Evolutionary conservation across 2,888 invertebrate species (phyloP).

Genomic region (Cryptocheilus praepositus): DNA sequence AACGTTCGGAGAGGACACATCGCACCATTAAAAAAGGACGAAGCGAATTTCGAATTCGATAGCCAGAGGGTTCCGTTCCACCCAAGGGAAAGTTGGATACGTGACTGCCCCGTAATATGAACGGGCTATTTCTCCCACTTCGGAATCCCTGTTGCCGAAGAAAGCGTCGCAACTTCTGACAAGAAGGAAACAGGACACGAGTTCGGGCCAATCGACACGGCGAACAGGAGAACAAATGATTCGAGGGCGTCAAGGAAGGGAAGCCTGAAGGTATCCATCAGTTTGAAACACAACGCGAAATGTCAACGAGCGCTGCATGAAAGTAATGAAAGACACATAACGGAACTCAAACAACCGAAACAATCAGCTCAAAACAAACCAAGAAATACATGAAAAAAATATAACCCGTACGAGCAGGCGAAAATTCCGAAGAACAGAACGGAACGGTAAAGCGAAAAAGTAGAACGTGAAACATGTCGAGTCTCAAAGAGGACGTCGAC

Average conservation of each 20-base stretch:
- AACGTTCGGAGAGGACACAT: slow-evolving; percentile 2
- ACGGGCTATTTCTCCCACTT: no score
- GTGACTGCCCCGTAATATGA: no score
- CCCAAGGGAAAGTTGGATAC: no score
- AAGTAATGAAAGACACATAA: neutral
- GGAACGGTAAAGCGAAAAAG: neutral
- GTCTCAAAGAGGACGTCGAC: neutral
- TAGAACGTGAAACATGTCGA: no score
- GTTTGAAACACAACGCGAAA: no score
- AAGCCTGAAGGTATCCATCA: no score
- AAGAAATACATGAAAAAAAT: no score
- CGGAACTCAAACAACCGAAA: neutral
- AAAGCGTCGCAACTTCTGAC: neutral
- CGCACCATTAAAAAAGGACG: neutral
- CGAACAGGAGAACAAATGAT: no score
- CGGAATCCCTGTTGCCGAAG: neutral
- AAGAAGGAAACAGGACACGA: neutral
- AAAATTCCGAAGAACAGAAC: neutral
- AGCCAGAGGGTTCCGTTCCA: neutral
- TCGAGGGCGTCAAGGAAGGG: no score
- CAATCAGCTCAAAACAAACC: neutral
- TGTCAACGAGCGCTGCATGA: no score
- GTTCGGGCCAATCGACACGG: neutral
- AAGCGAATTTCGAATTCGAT: slow-evolving; percentile 6
- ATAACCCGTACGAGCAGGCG: no score